Evolutionary conservation across 2,113 vertebrate genomes (phyloP), one percentile per base, ranked within the genome.

Genomic region (Dasypus novemcinctus): DNA sequence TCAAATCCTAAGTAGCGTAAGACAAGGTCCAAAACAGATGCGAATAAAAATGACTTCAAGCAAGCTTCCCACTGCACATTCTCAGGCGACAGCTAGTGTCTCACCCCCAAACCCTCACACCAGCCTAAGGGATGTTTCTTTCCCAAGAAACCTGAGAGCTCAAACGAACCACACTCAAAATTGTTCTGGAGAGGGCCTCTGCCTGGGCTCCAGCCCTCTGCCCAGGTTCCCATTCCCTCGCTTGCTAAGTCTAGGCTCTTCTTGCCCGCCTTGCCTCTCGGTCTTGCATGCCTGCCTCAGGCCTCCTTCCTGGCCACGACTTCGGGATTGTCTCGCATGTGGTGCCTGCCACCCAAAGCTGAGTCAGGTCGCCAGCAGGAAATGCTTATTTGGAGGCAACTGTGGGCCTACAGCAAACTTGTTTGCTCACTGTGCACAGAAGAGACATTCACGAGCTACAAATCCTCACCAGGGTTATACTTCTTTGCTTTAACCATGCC

Each of bases 401-500:
- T 59, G 33, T 12, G 31, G 38, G 79, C 25, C 41, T 74, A 59
- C 2, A 5, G 75, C 75, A 87, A 79, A 46, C 36, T 54, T 46
- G 2, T 4, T 11, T 21, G 91, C 82, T 96, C 18, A 1, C 61
- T 85, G 33, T 8, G 80, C 63, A 64, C 21, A 75, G 17, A 78
- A 88, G 68, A 86, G 86, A 88, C 0, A 20, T 59, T 92, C 93
- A 80, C 23, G 91, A 90, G 82, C 94, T 97, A 63, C 84, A 33
- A 4, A 71, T 75, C 94, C 98, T 99, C 96, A 99, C 99, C 99
- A 71, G 99, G 99, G 91, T 98, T 99, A 98, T 99, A 99, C 74
- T 99, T 99, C 98, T 99, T 99, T 90, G 99, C 99, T 98, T 99
- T 99, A 89, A 99, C 99, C 99, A 99, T 99, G 97, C 99, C 99